A percentile compares a stretch with the other conserved stretches of the same genome.
Conservation (phyloP, 2,888 invertebrate species). For the Diarsia dahlii region DNA sequence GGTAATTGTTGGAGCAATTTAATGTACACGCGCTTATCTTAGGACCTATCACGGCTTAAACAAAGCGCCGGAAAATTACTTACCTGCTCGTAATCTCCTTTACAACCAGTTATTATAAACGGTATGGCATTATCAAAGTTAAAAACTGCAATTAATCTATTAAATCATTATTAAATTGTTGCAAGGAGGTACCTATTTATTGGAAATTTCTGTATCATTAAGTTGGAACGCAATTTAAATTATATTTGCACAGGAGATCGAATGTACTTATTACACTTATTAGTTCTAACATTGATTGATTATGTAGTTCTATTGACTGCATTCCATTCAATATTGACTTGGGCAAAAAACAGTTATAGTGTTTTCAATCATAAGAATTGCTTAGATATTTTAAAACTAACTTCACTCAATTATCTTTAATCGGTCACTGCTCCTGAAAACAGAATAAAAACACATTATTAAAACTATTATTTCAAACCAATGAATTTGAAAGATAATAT, state of each 20-base stretch:
- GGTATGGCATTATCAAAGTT: constrained; percentile 53
- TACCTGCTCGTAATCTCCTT: constrained; percentile 54
- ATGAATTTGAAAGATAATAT: background rate
- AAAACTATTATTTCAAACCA: background rate
- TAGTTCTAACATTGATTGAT: constrained; percentile 37
- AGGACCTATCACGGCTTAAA: constrained; percentile 51
- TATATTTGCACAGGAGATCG: constrained; percentile 48
- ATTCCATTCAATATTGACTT: constrained; percentile 27
- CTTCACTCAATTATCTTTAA: background rate
- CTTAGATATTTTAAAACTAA: background rate
- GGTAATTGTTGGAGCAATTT: constrained; percentile 43
- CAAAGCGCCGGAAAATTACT: constrained; percentile 58
- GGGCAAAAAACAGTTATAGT: background rate
- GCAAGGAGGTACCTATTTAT: constrained; percentile 49
- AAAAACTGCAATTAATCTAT: constrained; percentile 64
- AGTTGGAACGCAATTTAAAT: constrained; percentile 40
- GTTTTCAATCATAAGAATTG: background rate
- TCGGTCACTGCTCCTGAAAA: background rate
- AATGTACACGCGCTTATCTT: constrained; percentile 43
- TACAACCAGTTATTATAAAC: constrained; percentile 62
- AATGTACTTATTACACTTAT: constrained; percentile 16
- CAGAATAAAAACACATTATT: background rate
- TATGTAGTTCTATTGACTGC: constrained; percentile 8
- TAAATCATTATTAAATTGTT: constrained; percentile 57
- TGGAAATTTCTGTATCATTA: constrained; percentile 60